Base-by-base conservation (phyloP, 2,113 vertebrate species). In the Dicerorhinus sumatrensis region DNA sequence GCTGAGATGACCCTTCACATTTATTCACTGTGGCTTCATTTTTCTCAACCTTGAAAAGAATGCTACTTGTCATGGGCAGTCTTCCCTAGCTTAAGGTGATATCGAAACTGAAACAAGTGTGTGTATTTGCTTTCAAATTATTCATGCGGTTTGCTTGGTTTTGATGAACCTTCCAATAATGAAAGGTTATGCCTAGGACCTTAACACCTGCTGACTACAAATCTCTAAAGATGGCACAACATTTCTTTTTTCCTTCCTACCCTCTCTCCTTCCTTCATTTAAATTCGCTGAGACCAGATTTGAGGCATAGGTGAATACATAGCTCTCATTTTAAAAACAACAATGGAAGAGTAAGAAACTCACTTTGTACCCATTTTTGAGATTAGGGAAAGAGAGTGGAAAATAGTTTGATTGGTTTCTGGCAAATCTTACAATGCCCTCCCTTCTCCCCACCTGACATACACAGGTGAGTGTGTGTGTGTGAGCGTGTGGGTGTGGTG, bases 291-390 rank as follows among this genome's bases (percentile, higher is more conserved):
- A 89, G 51, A 46, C 18, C 46, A 76, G 88, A 72, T 39, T 42
- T 31, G 33, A 65, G 69, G 31, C 60, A 11, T 13, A 25, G 81
- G 72, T 90, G 77, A 98, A 25, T 95, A 93, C 31, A 39, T 9
- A 91, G 11, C 69, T 81, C 25, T 88, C n/a, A 2, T 54, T 96
- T 60, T 72, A 92, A 96, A 83, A 97, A 96, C 18, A 91, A 81
- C 92, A 87, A 51, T 33, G 70, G 86, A 85, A 94, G 17, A 88
- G 31, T n/a, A 36, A 62, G 29, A 80, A 29, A 54, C 17, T 39
- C 70, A 7, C 48, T 39, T 42, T 21, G 9, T 3, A 9, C 20
- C 16, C n/a, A 0, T 36, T 62, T 88, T 70, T 73, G 51, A 70
- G 63, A 36, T 48, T 69, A 21, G 9, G 5, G 14, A 12, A 23